Percentiles rank a stretch among this genome's conserved stretches.
Conservation (phyloP, 2,797 vertebrate genomes). For the Malurus splendens region DNA sequence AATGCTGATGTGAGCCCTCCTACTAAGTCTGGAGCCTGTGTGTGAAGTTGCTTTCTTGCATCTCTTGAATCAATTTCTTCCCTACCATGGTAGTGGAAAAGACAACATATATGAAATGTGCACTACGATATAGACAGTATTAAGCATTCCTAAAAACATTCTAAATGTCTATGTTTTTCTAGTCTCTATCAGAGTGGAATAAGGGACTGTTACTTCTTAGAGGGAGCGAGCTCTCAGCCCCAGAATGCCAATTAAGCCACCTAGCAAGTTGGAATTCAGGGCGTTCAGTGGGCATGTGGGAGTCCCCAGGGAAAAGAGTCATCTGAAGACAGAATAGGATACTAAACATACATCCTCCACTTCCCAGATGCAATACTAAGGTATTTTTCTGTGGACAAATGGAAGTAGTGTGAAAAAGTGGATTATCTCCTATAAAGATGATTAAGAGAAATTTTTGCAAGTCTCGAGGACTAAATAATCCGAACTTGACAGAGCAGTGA, state of each 20-base stretch:
- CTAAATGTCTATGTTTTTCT: neutral
- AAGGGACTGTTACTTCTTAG: neutral
- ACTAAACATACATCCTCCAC: neutral
- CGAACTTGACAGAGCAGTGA: neutral
- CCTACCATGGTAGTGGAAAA: neutral
- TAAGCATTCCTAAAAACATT: neutral
- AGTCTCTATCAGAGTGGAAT: neutral
- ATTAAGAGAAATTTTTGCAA: neutral
- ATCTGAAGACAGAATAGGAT: neutral
- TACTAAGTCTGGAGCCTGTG: neutral
- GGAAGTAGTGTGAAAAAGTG: neutral
- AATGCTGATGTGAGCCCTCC: neutral
- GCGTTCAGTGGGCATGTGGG: fast-evolving
- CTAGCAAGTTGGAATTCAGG: neutral
- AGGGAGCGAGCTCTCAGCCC: neutral
- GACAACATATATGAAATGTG: neutral
- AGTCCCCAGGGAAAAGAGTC: neutral
- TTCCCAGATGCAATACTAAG: neutral
- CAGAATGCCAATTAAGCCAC: neutral
- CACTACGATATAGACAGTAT: neutral
- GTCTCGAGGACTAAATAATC: neutral
- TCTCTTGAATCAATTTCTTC: neutral
- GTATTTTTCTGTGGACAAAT: neutral
- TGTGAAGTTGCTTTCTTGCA: neutral
- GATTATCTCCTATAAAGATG: neutral